Base-by-base conservation (phyloP, 2,888 invertebrate species). In the Dryobotodes eremita region DNA sequence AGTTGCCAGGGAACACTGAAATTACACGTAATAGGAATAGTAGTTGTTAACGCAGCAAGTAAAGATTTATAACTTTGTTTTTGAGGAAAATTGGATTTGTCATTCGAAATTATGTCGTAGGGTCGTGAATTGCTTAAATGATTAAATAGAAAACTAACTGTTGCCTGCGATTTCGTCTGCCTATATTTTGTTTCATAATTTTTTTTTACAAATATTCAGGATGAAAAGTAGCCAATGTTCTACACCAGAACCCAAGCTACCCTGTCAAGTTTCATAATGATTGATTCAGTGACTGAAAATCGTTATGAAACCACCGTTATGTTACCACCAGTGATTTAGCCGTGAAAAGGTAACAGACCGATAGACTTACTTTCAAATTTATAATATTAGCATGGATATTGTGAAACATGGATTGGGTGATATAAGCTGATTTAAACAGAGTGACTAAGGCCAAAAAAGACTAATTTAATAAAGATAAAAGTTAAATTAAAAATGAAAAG, bases 1-100 rank as follows among this genome's bases (percentile, higher is more conserved):
- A 15, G 48, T 48, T 26, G 36, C 13, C 26, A 55, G 2, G 7
- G 48, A 65, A 69, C 66, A 75, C 69, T 71, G 69, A 62, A 74
- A 74, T 75, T 65, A 83, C 50, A 62, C 53, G 15, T 42, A 61
- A 36, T 42, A 71, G 61, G 13, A 75, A 46, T 68, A 62, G 48
- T 78, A 68, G 66, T 75, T 70, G 79, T 75, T 68, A 76, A 73
- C 59, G 62, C 50, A 36, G 42, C 75, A 68, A 76, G 7, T 46
- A 61, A 61, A 74, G 83, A 76, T 85, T 85, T 83, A 82, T 62
- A 42, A 78, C 73, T 84, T 81, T 86, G 84, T 84, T 84, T 69
- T 80, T 57, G 69, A 55, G n/a, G 13, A 11, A 71, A 66, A 83
- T 83, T 68, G 71, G 66, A 57, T 66, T 55, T 72, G 61, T 75